A percentile compares a stretch with the other conserved stretches of the same genome.
phyloP scores from a whole-genome alignment of 2,797 vertebrate genomes.

The Sebastes trivittatus region DNA sequence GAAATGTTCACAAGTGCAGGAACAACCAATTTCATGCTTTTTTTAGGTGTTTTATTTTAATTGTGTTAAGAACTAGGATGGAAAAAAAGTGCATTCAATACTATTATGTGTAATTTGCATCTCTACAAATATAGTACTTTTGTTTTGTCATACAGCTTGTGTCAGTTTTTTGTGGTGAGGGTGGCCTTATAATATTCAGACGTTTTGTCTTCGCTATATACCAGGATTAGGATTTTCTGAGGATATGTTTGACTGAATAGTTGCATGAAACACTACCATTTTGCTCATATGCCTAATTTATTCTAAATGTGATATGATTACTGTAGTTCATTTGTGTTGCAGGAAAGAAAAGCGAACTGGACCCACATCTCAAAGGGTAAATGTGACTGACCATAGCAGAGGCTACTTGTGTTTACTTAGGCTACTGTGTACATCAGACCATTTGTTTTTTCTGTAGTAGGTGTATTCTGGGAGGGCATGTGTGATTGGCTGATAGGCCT shows the following conservation, averaged over 20 bases:
- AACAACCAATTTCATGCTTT: not conserved
- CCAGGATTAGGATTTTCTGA: not conserved
- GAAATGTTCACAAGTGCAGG: not conserved
- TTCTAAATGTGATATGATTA: not conserved
- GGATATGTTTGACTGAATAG: not conserved
- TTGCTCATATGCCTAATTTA: not conserved
- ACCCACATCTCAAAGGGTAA: not conserved
- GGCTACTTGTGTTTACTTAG: constrained; percentile 4
- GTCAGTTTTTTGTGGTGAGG: not conserved
- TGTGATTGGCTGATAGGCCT: constrained; percentile 10
- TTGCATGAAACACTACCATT: not conserved
- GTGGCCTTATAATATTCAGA: too few relatives aligned
- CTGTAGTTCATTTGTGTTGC: not conserved
- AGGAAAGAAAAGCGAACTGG: not conserved
- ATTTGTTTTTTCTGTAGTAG: constrained; percentile 2
- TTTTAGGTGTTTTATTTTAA: not conserved
- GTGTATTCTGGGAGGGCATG: not conserved
- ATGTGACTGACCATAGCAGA: not conserved
- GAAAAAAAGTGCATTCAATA: not conserved
- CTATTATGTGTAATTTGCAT: constrained; percentile 6
- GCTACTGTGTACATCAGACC: not conserved
- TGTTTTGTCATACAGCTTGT: not conserved
- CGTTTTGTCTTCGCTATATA: not conserved
- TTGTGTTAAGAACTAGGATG: not conserved
- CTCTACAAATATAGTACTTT: not conserved